Conservation (phyloP, 2,888 invertebrate genomes). For the Dryococelus australis region DNA sequence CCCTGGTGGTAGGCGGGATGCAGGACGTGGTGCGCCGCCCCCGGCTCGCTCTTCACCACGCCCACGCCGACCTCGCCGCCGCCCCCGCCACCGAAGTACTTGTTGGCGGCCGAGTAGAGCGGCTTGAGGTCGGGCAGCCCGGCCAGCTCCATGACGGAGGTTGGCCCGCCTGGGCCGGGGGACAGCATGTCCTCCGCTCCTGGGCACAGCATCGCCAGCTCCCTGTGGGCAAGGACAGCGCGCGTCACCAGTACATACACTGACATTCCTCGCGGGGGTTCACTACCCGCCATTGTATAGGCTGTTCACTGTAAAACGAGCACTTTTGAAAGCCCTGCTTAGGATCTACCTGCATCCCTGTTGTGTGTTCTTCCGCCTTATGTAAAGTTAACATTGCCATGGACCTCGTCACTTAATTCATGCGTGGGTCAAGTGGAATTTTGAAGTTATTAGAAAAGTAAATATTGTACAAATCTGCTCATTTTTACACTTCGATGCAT, state of each 20-base stretch:
- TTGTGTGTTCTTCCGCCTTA: too few species aligned
- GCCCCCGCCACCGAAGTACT: conserved; percentile 36
- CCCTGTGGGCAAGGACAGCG: conserved; percentile 34
- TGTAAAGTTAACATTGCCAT: too few species aligned
- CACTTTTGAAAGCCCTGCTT: too few species aligned
- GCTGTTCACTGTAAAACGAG: too few species aligned
- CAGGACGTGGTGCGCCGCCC: conserved; percentile 38
- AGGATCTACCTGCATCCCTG: too few species aligned
- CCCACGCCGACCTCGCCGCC: conserved; percentile 30
- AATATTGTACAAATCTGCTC: too few species aligned
- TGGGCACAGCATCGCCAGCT: conserved; percentile 37
- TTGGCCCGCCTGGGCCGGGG: conserved; percentile 16
- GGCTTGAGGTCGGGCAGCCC: conserved; percentile 41
- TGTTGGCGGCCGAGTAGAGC: conserved; percentile 40
- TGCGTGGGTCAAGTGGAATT: too few species aligned
- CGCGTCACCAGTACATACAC: not conserved
- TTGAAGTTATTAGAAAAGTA: too few species aligned
- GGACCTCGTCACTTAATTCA: too few species aligned
- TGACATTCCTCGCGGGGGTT: not conserved
- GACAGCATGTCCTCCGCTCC: conserved; percentile 36
- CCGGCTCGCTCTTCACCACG: conserved; percentile 40
- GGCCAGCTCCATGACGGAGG: conserved; percentile 38
- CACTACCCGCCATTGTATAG: too few species aligned
- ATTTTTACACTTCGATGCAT: too few species aligned
- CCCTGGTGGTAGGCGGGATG: conserved; percentile 40